Evolutionary conservation across 2,797 vertebrate genomes (phyloP), one percentile per base, ranked within the genome.

Genomic region (Denticeps clupeoides): DNA sequence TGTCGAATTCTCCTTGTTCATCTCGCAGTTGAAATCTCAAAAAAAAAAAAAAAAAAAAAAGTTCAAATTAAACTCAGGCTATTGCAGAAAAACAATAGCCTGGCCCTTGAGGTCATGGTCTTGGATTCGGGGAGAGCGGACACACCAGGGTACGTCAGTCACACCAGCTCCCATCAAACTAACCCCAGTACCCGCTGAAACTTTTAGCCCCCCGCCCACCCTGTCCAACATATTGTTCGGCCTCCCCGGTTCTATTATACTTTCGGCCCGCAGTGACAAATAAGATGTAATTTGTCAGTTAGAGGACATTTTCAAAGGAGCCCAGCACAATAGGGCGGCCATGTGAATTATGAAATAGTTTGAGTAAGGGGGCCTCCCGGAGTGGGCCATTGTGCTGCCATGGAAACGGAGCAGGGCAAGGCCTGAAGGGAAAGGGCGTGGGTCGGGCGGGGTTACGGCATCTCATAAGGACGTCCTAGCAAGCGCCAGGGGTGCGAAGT

Each of bases 291-390:
- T 75, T 67, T 71, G 73, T 80, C 78, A 71, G 79, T 74, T 69
- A 75, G 77, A 79, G 66, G 75, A 72, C 70, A 60, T 76, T 79
- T 76, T 80, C 77, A 82, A 82, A 81, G 62, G 60, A 56, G 45
- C 43, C 48, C 51, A 49, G 65, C 58, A 83, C 77, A 85, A 85
- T 80, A 55, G 77, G 42, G 47, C 68, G 53, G 56, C 62, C 62
- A 55, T 61, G 54, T 60, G 66, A 78, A 79, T 82, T 72, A 80
- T 64, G 58, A 72, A 73, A 64, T 58, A 63, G 55, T 71, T 67
- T 68, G 67, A 28, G 58, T 54, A 51, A n/a, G n/a, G 68, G 60
- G 73, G 64, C 73, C 69, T 69, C 79, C 72, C 64, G 73, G 47
- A 59, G 79, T 62, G 68, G 48, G 50, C 73, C 75, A 82, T 82